Base-by-base conservation (phyloP, 2,888 invertebrate genomes). In the Watsonalla cultraria region DNA sequence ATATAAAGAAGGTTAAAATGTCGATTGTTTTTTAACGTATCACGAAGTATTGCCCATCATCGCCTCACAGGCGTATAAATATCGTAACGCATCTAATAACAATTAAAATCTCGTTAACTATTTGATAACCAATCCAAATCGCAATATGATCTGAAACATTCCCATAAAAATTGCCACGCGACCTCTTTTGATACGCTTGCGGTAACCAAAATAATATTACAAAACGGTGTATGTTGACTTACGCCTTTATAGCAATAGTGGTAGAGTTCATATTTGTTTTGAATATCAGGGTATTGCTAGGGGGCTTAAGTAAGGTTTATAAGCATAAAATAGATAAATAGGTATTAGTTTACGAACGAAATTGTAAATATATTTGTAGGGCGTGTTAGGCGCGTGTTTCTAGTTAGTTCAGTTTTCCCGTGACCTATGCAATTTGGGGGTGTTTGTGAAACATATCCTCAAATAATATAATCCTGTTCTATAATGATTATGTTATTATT, bases 91-190 rank as follows among this genome's bases (percentile, higher is more conserved):
- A 51, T 46, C 51, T 46, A 54, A 46, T 15, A 45, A 47, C 51
- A 46, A 54, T 54, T 51, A 54, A 67, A 68, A 62, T 53, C 56
- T 65, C 67, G 67, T 76, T 76, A 73, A 52, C 57, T 56, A 65
- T 54, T 55, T 53, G 53, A 61, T 62, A 66, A 65, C 67, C 65
- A 59, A 70, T 70, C 65, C 53, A 59, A 68, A 73, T 70, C 58
- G 66, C 67, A 72, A 75, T 63, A 55, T 54, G 60, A 60, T 58
- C 58, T 53, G 58, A 62, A 60, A 54, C 62, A 61, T 88, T 89
- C 88, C 88, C 86, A 88, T 82, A 82, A 74, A 81, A 84, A 83
- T 80, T 58, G 88, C 73, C 89, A 89, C 89, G 86, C 77, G 89
- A 66, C 81, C 65, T 64, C 52, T 78, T 89, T 87, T 63, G 87